Evolutionary conservation across 2,113 vertebrate species (phyloP).

Genomic region (Mungos mungo): DNA sequence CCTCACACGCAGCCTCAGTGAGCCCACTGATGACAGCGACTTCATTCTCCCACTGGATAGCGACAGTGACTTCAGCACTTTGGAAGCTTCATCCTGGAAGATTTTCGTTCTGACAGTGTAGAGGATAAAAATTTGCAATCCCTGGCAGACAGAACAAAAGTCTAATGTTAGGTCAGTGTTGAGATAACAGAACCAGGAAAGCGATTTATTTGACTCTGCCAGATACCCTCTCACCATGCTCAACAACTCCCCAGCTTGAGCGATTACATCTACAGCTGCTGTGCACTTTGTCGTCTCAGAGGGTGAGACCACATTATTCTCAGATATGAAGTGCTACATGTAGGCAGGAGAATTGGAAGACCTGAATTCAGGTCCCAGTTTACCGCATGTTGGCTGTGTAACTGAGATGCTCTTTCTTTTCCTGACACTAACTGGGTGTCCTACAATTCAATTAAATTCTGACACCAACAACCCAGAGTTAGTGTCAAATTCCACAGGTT

Average conservation of each 20-base stretch:
- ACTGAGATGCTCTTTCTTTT: background rate
- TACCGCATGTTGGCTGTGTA: background rate
- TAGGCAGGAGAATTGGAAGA: background rate
- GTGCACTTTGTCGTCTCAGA: background rate
- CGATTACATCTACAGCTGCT: background rate
- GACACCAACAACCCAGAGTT: background rate
- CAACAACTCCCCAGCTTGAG: background rate
- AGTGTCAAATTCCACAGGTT: background rate
- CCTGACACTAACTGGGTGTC: background rate
- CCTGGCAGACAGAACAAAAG: slow-evolving; percentile 60
- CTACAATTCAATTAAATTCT: background rate
- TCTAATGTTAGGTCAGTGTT: background rate
- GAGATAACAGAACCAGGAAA: background rate
- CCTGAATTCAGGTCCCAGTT: background rate
- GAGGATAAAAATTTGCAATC: slow-evolving; percentile 80
- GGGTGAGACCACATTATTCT: background rate
- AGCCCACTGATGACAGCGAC: accelerated
- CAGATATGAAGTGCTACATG: background rate
- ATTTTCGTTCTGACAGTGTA: slow-evolving; percentile 70
- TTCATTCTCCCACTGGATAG: background rate
- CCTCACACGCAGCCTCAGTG: slow-evolving; percentile 18
- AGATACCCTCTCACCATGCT: background rate
- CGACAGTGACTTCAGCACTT: slow-evolving; percentile 8
- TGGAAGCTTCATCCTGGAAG: slow-evolving; percentile 69
- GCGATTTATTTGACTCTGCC: background rate